Evolutionary conservation across 2,888 invertebrate genomes (phyloP).

Genomic region (Agonopterix heracliana): DNA sequence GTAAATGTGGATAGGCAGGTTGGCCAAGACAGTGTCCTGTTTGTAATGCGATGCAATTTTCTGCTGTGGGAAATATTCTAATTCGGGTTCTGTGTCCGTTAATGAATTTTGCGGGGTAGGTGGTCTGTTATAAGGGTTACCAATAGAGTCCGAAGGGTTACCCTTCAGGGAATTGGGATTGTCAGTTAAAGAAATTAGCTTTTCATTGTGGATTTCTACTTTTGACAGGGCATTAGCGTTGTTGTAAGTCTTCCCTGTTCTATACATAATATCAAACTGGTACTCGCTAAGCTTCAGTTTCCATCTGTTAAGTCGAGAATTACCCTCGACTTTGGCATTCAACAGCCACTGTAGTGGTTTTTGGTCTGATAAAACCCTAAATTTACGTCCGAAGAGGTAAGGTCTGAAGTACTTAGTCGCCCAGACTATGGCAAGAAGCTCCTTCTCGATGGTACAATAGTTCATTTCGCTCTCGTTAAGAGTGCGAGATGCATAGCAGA

Average conservation of each 20-base stretch:
- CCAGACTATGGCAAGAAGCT: too few species aligned
- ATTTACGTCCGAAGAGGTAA: slow-evolving; percentile 16
- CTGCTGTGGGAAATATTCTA: slow-evolving; percentile 13
- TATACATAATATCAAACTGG: slow-evolving; percentile 14
- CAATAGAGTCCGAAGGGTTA: slow-evolving; percentile 19
- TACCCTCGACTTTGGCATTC: slow-evolving; percentile 15
- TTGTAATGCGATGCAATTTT: slow-evolving; percentile 22
- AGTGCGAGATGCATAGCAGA: too few species aligned
- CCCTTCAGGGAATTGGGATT: slow-evolving; percentile 14
- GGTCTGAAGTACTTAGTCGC: too few species aligned
- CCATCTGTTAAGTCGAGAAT: slow-evolving; percentile 18
- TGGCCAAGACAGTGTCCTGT: slow-evolving; percentile 17
- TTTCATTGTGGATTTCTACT: slow-evolving; percentile 12
- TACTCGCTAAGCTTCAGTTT: too few species aligned
- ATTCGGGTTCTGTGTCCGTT: slow-evolving; percentile 18
- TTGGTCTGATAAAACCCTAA: slow-evolving; percentile 17
- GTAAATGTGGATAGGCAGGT: slow-evolving; percentile 23
- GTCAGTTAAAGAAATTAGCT: slow-evolving; percentile 5
- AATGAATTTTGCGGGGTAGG: slow-evolving; percentile 17
- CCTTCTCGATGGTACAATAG: too few species aligned
- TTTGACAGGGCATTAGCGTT: slow-evolving; percentile 19
- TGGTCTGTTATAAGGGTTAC: slow-evolving; percentile 20
- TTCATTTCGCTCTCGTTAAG: too few species aligned
- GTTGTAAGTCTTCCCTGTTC: slow-evolving; percentile 15
- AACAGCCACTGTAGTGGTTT: slow-evolving; percentile 14